phyloP scores from a whole-genome alignment of 2,113 vertebrate genomes.

The Pseudois nayaur region DNA sequence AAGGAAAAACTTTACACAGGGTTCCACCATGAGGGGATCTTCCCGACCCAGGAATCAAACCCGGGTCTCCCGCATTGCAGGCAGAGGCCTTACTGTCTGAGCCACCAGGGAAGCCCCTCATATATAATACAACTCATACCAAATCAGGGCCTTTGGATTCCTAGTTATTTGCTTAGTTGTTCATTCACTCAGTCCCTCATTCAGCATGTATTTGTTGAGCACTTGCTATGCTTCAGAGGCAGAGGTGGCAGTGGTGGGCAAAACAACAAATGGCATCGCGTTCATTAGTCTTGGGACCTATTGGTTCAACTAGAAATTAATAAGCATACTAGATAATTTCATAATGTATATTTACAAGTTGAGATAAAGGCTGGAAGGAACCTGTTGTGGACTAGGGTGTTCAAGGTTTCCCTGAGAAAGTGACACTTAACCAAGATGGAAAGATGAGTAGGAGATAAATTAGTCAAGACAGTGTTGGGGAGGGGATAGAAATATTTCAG shows the following conservation, averaged over 20 bases:
- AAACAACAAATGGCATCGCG: neutral
- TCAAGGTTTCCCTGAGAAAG: constrained; percentile 1
- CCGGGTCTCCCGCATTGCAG: no score
- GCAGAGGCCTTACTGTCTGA: no score
- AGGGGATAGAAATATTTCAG: neutral
- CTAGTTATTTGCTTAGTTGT: neutral
- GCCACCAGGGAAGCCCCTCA: no score
- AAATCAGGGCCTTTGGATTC: neutral
- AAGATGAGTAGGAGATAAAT: neutral
- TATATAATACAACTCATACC: neutral
- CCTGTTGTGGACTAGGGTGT: neutral
- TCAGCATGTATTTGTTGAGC: neutral
- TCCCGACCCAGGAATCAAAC: no score
- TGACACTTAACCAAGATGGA: neutral
- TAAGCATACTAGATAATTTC: neutral
- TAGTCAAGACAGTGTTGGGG: neutral
- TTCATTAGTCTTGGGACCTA: neutral
- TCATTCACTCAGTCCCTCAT: neutral
- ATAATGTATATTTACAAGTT: neutral
- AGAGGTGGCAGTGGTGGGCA: neutral
- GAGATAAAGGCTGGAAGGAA: neutral
- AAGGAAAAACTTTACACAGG: neutral
- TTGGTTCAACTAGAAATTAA: neutral
- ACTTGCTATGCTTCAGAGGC: neutral
- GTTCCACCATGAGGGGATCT: neutral